These are phyloP conservation scores for Otis tarda DNA, from an alignment of 2,113 vertebrate species.

Conservation along the genomic window DNA sequence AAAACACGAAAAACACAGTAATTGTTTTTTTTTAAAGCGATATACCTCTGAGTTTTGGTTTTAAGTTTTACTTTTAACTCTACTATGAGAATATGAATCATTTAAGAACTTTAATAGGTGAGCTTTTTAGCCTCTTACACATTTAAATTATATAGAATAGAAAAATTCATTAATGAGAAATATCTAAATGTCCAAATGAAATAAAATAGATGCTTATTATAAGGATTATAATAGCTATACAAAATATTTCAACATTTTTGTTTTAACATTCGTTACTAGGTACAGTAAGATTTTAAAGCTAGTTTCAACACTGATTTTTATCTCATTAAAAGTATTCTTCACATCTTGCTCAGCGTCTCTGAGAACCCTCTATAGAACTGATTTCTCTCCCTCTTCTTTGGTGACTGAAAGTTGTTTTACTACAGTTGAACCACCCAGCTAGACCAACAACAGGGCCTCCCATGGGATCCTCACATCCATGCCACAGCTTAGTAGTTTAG, in stretches of 20 bases:
- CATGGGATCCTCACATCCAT: neutral
- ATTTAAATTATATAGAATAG: neutral
- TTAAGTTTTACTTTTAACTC: neutral
- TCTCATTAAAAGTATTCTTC: neutral
- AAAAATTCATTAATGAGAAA: neutral
- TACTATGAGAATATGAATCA: neutral
- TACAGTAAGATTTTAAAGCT: neutral
- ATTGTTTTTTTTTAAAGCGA: neutral
- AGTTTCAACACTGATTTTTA: neutral
- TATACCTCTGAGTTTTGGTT: neutral
- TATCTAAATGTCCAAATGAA: neutral
- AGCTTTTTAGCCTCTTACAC: neutral
- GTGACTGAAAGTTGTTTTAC: neutral
- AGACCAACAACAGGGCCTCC: neutral
- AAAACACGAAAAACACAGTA: neutral
- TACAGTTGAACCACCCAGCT: neutral
- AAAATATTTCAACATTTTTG: neutral
- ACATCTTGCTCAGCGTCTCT: neutral
- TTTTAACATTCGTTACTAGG: neutral
- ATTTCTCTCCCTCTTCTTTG: neutral
- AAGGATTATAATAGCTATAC: neutral
- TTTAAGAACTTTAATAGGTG: neutral
- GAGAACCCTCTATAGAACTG: neutral
- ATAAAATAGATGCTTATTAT: neutral
- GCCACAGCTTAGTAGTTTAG: neutral